Evolutionary conservation across 2,113 vertebrate species (phyloP), one percentile per base, ranked within the genome.

Genomic region (Pachycephala philippinensis): DNA sequence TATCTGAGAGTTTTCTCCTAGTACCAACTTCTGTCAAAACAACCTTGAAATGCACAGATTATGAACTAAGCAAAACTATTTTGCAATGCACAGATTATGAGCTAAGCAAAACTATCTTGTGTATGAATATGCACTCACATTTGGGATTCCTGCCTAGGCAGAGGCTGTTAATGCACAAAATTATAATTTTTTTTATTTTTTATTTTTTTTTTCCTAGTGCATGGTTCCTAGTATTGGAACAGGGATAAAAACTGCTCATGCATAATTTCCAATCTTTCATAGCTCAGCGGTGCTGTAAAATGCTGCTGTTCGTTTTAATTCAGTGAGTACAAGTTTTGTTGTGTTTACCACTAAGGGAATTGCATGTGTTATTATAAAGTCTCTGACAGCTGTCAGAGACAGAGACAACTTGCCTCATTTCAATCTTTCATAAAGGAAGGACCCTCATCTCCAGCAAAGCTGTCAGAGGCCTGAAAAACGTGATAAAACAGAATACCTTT

Each of bases 231-330:
- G 57, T 54, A 83, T 47, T 8, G 6, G 82, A 84, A 81, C 22
- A 87, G 86, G 86, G 71, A 90, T 89, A 61, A 83, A 93, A 96
- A 54, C 27, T 77, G 44, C 44, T 93, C 89, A 91, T 79, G 54
- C 16, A 37, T 92, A 71, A 61, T 92, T 96, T 92, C 66, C 50
- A 90, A 91, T 95, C 57, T 89, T 96, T 91, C 52, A 89, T 75
- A 69, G 87, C 57, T 93, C 89, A 84, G 77, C 1, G 3, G 69
- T 64, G 70, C 91, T 74, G 59, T 49, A 82, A 56, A 94, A 39
- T 66, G 80, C 13, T 63, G 70, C 42, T 6, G 15, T 77, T 94
- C 4, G 3, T 94, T 95, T 78, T 89, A 95, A 83, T 82, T 91
- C 79, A 79, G 37, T 49, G 84, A 83, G 50, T 39, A 30, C 79